Evolutionary conservation across 2,113 vertebrate genomes (phyloP), one percentile per base, ranked within the genome.

Genomic region (Reinhardtius hippoglossoides): DNA sequence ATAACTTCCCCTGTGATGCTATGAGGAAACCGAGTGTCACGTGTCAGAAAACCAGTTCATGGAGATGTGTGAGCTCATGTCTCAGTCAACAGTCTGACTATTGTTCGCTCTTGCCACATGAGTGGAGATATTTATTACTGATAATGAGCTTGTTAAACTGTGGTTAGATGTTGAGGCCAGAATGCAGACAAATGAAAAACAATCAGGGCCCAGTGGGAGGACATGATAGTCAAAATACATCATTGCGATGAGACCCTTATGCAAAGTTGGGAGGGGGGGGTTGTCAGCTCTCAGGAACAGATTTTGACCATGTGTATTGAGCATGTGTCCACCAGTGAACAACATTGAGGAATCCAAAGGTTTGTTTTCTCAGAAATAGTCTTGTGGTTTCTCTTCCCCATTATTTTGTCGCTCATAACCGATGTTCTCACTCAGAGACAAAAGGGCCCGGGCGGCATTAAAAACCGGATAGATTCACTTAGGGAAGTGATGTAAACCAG

Each of bases 1-100:
- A 62, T n/a, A 5, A 60, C 24, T 20, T 52, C 71, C 56, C 2
- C 67, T 54, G 59, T n/a, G 57, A 78, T 40, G 50, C 27, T 65
- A 57, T 27, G 9, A 54, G 35, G 59, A 64, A 65, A 60, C 27
- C 57, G 27, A 40, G 79, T 87, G 71, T 87, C 70, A 37, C 66
- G 68, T 86, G 85, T 80, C 76, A 70, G 44, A 78, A 67, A 89
- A 92, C 80, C 48, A 63, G 87, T 90, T 85, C 4, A 23, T 56
- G 37, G 67, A 72, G 80, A 69, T 72, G 84, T 24, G 60, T 59
- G 87, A 90, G 87, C 77, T 87, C 79, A 86, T 44, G 79, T 85
- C 89, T 91, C 52, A 9, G 24, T 42, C 58, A 21, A 84, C 82
- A 89, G 27, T 63, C 52, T 27, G 42, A 67, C 57, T 21, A 70